These are phyloP conservation scores for Thecocarcelia acutangulata DNA, from an alignment of 2,888 invertebrate genomes.

Conservation along the genomic window DNA sequence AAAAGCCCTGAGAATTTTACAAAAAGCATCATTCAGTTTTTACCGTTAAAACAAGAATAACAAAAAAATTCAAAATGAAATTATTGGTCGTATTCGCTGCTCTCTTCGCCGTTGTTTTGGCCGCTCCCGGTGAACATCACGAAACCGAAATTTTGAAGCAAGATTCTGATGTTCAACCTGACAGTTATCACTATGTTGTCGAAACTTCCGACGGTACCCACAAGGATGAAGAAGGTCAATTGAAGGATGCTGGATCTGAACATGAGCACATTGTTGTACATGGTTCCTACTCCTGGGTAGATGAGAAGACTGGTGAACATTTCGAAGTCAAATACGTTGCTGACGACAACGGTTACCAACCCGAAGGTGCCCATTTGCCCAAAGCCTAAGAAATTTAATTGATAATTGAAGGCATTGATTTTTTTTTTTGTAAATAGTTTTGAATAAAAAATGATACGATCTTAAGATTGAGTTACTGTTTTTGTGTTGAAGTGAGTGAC, in stretches of 20 bases:
- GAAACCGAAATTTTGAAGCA: conserved; percentile 83
- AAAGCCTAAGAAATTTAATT: not conserved
- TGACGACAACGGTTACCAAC: conserved; percentile 71
- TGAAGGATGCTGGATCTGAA: conserved; percentile 75
- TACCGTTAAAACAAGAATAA: conserved; percentile 18
- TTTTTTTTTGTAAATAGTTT: too few relatives aligned
- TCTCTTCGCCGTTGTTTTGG: conserved; percentile 76
- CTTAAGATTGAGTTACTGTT: too few relatives aligned
- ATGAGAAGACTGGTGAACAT: conserved; percentile 70
- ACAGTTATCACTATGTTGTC: conserved; percentile 82
- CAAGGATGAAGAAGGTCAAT: conserved; percentile 69
- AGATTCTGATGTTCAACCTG: conserved; percentile 82
- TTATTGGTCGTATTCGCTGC: conserved; percentile 79
- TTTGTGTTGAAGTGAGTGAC: too few relatives aligned
- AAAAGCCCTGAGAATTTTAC: conserved; percentile 16
- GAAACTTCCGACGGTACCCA: conserved; percentile 73
- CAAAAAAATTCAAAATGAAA: conserved; percentile 72
- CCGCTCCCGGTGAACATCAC: conserved; percentile 70
- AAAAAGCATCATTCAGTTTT: conserved; percentile 1
- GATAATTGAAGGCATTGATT: too few relatives aligned
- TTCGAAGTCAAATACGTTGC: conserved; percentile 72
- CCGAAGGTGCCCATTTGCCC: conserved; percentile 67
- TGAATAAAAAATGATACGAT: too few relatives aligned
- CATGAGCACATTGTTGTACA: conserved; percentile 71
- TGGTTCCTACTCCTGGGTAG: conserved; percentile 72